Base-by-base conservation (phyloP, 2,888 invertebrate species). In the Pherbina coryleti region DNA sequence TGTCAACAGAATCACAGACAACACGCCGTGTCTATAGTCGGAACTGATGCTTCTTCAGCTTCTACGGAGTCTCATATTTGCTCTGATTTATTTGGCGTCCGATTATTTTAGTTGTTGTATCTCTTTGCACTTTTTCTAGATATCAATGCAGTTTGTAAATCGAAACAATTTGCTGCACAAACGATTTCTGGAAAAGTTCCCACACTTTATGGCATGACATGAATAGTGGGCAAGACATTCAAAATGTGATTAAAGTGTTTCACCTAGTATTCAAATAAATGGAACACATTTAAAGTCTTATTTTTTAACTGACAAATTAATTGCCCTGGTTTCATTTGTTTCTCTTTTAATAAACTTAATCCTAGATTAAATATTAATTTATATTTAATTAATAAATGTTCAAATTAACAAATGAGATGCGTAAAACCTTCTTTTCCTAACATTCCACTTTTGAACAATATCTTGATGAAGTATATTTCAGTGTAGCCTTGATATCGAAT, bases 81-180 rank as follows among this genome's bases (percentile, higher is more conserved):
- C 83, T 83, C 83, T 83, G 83, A 83, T 83, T 83, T 83, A 83
- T 82, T 82, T 82, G 82, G 83, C 84, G 83, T 83, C 83, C 81
- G 81, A 82, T 83, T 82, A 82, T 83, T 80, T 76, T 72, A 79
- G 25, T 14, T 17, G n/a, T 17, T 17, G 28, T 9, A 19, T 19
- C 9, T n/a, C 25, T 53, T 44, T 51, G 44, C 9, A 14, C 22
- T 37, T 67, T 55, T 55, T 31, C 44, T 44, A 5, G 7, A 19
- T 14, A 34, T 73, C 22, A 37, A 37, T 62, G 49, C 22, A n/a
- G 19, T 57, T 17, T 31, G n/a, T 70, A 22, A 25, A n/a, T 34
- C 7, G 34, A 31, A 55, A 22, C n/a, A 55, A 55, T 55, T 55
- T 55, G 55, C 22, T 55, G 55, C 55, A 1, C 44, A 44, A 14